These are phyloP conservation scores for Spodoptera picta DNA, from an alignment of 2,888 invertebrate genomes.

Conservation along the genomic window DNA sequence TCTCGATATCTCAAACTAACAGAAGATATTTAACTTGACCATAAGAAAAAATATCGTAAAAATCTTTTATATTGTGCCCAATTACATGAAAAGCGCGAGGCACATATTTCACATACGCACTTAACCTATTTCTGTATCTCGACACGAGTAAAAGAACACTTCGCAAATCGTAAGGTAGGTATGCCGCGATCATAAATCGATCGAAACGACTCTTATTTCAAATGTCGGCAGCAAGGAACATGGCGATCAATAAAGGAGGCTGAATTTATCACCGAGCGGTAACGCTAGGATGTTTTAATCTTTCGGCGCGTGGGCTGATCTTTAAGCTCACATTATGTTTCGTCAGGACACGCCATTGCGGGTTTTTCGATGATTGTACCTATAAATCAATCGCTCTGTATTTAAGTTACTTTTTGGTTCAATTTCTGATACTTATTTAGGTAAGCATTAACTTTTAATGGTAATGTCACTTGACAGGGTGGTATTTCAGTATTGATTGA, in stretches of 20 bases:
- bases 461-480: no score
- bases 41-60: conserved; percentile 1
- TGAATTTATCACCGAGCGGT: conserved; percentile 63
- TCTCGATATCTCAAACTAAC: no score
- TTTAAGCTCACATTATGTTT: conserved; percentile 56
- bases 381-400: conserved; percentile 32
- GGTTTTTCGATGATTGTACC: conserved; percentile 37
- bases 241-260: conserved; percentile 60
- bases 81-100: conserved; percentile 24
- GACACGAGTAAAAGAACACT: conserved; percentile 35
- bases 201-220: conserved; percentile 59
- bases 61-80: conserved; percentile 29
- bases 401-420: neutral
- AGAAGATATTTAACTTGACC: neutral
- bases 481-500: no score
- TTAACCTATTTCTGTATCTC: conserved; percentile 44
- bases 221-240: conserved; percentile 60
- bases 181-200: conserved; percentile 55
- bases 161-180: conserved; percentile 44
- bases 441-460: no score
- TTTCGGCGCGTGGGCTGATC: conserved; percentile 58
- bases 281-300: conserved; percentile 65
- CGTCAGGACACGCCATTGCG: conserved; percentile 45
- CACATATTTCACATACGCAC: conserved; percentile 33
- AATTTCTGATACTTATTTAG: no score